Evolutionary conservation across 2,888 invertebrate genomes (phyloP).

Genomic region (Spilosoma lubricipeda): DNA sequence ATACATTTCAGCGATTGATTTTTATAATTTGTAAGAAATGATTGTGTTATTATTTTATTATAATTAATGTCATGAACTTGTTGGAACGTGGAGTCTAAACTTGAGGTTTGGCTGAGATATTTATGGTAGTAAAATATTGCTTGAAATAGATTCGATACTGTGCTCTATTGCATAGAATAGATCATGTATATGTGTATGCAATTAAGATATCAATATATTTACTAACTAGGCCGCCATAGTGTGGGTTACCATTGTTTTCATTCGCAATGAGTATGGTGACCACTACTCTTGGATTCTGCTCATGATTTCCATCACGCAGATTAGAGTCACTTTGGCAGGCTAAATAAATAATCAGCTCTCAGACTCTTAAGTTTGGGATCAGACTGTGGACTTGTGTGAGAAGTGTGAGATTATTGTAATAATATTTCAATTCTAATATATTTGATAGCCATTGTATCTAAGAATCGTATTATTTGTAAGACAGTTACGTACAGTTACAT

Average conservation of each 20-base stretch:
- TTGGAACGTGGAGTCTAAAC: background rate
- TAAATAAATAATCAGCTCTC: too few species aligned
- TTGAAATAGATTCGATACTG: background rate
- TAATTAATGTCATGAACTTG: constrained; percentile 2
- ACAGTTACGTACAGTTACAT: constrained; percentile 17
- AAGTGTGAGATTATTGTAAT: background rate
- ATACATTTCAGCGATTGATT: too few species aligned
- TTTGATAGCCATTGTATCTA: background rate
- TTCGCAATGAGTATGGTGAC: too few species aligned
- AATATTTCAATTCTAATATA: background rate
- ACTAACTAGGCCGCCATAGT: too few species aligned
- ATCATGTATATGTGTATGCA: too few species aligned
- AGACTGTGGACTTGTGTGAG: too few species aligned
- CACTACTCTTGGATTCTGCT: too few species aligned
- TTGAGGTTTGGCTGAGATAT: background rate
- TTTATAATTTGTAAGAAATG: constrained; percentile 7
- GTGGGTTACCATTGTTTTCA: too few species aligned
- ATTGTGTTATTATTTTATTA: constrained; percentile 5
- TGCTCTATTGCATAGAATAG: background rate
- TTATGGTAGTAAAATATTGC: background rate
- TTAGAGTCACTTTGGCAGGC: too few species aligned
- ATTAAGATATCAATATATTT: too few species aligned
- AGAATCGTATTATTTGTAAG: background rate
- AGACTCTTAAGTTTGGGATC: too few species aligned
- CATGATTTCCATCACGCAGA: too few species aligned